Percentiles rank a stretch among this genome's conserved stretches.
phyloP scores from a whole-genome alignment of 2,888 invertebrate genomes.

The Athetis lepigone region DNA sequence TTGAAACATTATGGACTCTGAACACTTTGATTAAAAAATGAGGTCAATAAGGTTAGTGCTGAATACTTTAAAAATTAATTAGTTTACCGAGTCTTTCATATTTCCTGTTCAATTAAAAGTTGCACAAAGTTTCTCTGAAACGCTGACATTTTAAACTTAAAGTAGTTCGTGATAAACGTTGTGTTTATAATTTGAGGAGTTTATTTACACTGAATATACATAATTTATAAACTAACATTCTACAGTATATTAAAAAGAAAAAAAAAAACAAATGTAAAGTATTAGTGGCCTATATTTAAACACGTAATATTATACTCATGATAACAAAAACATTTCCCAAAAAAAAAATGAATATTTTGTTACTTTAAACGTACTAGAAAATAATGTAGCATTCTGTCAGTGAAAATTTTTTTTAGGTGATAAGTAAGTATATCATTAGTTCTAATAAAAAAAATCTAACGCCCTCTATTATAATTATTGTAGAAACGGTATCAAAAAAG shows the following conservation, averaged over 20 bases:
- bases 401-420: no score
- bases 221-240: not conserved
- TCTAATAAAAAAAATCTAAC: no score
- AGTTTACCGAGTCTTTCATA: constrained; percentile 48
- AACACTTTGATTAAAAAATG: constrained; percentile 50
- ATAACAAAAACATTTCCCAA: no score
- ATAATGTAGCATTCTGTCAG: no score
- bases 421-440: no score
- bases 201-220: not conserved
- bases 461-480: no score
- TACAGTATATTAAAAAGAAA: not conserved
- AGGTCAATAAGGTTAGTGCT: constrained; percentile 55
- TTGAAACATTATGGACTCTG: constrained; percentile 43
- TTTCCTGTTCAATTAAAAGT: constrained; percentile 59
- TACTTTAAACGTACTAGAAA: no score
- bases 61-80: constrained; percentile 54
- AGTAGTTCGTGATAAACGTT: constrained; percentile 24
- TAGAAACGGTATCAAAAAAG: not conserved
- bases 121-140: constrained; percentile 30
- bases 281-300: no score
- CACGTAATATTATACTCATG: no score
- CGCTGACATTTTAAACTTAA: constrained; percentile 44
- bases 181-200: constrained; percentile 16
- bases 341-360: no score
- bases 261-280: not conserved